These are phyloP conservation scores for Halictus quadricinctus DNA, from an alignment of 2,888 invertebrate species.

Conservation along the genomic window DNA sequence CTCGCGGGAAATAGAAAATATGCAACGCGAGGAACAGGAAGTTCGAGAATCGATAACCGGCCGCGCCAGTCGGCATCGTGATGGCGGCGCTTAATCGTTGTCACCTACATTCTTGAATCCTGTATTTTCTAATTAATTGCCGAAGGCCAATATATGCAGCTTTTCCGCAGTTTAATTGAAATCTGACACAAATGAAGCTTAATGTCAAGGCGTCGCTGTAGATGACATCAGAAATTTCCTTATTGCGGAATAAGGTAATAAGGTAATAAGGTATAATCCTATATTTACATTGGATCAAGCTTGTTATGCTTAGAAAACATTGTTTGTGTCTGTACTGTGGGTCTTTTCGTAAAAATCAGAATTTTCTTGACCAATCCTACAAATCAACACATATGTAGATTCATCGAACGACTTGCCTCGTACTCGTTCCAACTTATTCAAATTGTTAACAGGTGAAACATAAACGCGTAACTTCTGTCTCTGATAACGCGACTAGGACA, in stretches of 20 bases:
- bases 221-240: not conserved
- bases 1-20: slow-evolving; percentile 5
- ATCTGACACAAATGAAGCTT: slow-evolving; percentile 6
- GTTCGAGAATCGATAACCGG: slow-evolving; percentile 20
- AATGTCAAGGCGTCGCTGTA: not conserved
- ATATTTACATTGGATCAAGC: not conserved
- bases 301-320: not conserved
- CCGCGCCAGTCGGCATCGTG: not conserved
- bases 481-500: too few relatives aligned
- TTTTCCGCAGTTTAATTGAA: slow-evolving; percentile 1
- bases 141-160: not conserved
- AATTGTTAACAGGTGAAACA: not conserved
- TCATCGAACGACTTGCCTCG: too few relatives aligned
- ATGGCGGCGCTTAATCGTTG: slow-evolving; percentile 12
- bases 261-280: too few relatives aligned
- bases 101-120: slow-evolving; percentile 23
- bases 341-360: not conserved
- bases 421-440: not conserved
- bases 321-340: not conserved
- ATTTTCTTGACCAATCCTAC: not conserved
- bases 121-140: slow-evolving; percentile 6
- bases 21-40: slow-evolving; percentile 6
- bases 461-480: not conserved
- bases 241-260: not conserved
- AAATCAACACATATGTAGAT: too few relatives aligned